phyloP scores from a whole-genome alignment of 2,113 vertebrate genomes.

The Paramisgurnus dabryanus region DNA sequence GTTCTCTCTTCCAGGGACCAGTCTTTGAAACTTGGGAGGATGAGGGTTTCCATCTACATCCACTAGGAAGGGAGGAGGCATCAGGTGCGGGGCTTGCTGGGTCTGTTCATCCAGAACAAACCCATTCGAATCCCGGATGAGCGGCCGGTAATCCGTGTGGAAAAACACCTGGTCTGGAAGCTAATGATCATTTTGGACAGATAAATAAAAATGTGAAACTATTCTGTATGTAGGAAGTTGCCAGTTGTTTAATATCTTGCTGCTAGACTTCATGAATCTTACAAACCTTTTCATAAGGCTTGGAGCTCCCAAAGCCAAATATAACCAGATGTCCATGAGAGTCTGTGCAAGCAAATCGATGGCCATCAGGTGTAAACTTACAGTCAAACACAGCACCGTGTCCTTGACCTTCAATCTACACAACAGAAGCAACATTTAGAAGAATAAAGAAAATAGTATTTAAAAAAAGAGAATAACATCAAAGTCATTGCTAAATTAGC shows the following conservation, averaged over 20 bases:
- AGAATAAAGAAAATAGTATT: background rate
- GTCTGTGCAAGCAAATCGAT: conserved; percentile 95
- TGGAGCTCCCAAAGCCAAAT: conserved; percentile 94
- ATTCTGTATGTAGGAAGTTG: background rate
- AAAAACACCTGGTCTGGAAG: conserved; percentile 99
- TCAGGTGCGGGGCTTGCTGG: conserved; percentile 96
- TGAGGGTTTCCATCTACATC: conserved; percentile 98
- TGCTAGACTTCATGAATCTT: background rate
- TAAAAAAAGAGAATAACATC: background rate
- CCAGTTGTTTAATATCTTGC: background rate
- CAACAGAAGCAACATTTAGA: conserved; percentile 7
- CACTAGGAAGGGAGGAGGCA: conserved; percentile 96
- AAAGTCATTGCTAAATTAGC: background rate
- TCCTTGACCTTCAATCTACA: conserved; percentile 95
- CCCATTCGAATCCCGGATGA: conserved; percentile 91
- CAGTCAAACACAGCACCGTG: conserved; percentile 97
- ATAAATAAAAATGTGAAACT: background rate
- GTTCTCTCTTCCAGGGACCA: conserved; percentile 94
- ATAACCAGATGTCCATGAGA: conserved; percentile 95
- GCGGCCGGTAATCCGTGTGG: conserved; percentile 95
- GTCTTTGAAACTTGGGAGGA: conserved; percentile 88
- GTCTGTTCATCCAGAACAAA: conserved; percentile 97
- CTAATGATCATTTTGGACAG: conserved; percentile 64
- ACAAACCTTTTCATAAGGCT: conserved; percentile 90
- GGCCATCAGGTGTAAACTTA: conserved; percentile 95